Evolutionary conservation across 2,797 vertebrate genomes (phyloP), one percentile per base, ranked within the genome.

Genomic region (Poeciliopsis presidionis): DNA sequence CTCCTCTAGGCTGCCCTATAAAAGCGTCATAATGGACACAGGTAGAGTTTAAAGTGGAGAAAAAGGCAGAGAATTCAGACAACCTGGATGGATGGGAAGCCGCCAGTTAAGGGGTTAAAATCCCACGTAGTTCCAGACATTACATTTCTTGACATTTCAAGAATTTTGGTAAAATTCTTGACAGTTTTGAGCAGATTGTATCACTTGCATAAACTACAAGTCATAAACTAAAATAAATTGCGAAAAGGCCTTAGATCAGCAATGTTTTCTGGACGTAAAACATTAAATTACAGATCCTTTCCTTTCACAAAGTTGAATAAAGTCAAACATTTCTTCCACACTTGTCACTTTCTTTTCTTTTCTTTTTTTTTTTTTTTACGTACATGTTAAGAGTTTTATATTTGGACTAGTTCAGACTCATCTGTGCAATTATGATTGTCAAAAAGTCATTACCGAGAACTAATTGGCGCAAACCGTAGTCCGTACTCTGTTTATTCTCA

Each of bases 401-500:
- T 53, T 9, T 9, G 49, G 7, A 22, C 22, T 25, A 53, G 49
- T 25, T 3, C 7, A 8, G 20, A 51, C 20, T 51, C 49, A 20
- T 51, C 47, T 22, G 7, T 51, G 7, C 18, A 51, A 51, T 49
- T 20, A 51, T 51, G 6, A 51, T 51, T 20, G 49, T 7, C 49
- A 22, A 22, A 51, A 51, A 22, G 49, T 51, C 6, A 22, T 22
- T 51, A 51, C 49, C 8, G 49, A 51, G 49, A 20, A 53, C 20
- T 25, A 53, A 53, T 25, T 25, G 49, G 49, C 9, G 22, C 22
- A 53, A 53, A 25, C 20, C 7, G 20, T 25, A 53, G 84, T 91
- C 87, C 85, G 36, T 80, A 80, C 47, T 77, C 76, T 85, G 75
- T 89, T 90, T 83, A 78, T 63, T 85, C 73, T 80, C 80, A 88